phyloP scores from a whole-genome alignment of 2,797 vertebrate genomes.

The Chaunax sp. region DNA sequence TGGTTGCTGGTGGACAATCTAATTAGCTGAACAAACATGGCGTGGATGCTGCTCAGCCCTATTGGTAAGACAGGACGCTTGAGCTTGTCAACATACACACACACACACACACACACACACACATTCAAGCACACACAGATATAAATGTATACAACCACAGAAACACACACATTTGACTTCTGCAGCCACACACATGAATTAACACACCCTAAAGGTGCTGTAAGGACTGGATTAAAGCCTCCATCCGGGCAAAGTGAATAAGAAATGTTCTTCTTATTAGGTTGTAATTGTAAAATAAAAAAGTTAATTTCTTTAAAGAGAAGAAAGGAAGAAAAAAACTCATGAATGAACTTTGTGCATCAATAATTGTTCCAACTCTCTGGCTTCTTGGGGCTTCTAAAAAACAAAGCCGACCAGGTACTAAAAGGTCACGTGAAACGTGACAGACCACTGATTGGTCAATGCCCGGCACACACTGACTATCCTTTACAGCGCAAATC shows the following conservation, averaged over 20 bases:
- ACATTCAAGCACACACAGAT: not conserved
- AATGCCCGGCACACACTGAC: too few relatives aligned
- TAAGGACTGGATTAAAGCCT: constrained; percentile 6
- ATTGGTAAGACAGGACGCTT: constrained; percentile 5
- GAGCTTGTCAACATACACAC: not conserved
- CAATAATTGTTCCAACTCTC: constrained; percentile 19
- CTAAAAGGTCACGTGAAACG: too few relatives aligned
- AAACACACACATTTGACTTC: constrained; percentile 3
- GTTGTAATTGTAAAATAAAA: constrained; percentile 17
- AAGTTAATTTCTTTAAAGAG: not conserved
- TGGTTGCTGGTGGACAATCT: constrained; percentile 58
- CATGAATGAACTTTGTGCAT: constrained; percentile 26
- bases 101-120: not conserved
- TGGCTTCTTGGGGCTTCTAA: constrained; percentile 7
- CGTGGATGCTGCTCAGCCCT: constrained; percentile 3
- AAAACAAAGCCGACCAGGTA: too few relatives aligned
- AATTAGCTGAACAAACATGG: constrained; percentile 67
- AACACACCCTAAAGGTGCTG: not conserved
- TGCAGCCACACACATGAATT: not conserved
- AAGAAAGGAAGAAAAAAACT: not conserved
- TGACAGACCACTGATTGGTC: too few relatives aligned
- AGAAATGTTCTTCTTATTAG: not conserved
- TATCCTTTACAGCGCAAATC: too few relatives aligned
- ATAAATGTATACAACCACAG: not conserved
- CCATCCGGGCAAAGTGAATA: constrained; percentile 1